Evolutionary conservation across 2,797 vertebrate species (phyloP), one percentile per base, ranked within the genome.

Genomic region (Parauchenoglanis punctatus): DNA sequence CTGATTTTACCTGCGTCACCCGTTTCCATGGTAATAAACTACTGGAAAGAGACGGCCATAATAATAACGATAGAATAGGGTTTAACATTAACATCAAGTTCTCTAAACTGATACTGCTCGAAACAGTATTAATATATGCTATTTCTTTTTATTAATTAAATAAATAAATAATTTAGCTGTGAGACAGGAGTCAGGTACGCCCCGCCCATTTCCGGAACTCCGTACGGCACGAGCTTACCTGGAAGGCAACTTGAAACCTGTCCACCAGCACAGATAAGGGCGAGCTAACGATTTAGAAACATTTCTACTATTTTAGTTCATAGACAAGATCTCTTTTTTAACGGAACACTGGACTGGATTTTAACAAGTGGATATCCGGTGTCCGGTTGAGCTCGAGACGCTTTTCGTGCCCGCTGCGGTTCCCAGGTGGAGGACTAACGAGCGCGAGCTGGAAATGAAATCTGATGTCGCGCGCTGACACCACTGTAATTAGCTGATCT

Each of bases 201-300:
- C 82, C 63, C 75, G 82, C 87, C 87, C 76, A 68, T 46, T 75
- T 73, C 70, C 87, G 46, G 87, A 28, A 88, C 63, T 75, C 0
- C 54, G 15, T 44, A 56, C 87, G 87, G 81, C 87, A 73, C 25
- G 58, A 20, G 13, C 20, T 80, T 4, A 70, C 54, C 83, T 81
- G 56, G 40, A 65, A 10, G 35, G 20, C 31, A 23, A 7, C 23
- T 28, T 1, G 46, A 83, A 17, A 83, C 63, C 25, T 12, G 63
- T 11, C 1, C 17, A 15, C 46, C 5, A 10, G 7, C 49, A 13
- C 17, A 68, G 46, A 46, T 83, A 68, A 49, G 81, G 17, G 46
- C n/a, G 10, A 52, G 1, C 12, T 0, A 18, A 12, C 25, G 2
- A 17, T 1, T 11, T 0, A 1, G 10, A 23, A 2, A 12, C 1